Evolutionary conservation across 2,113 vertebrate species (phyloP).

Genomic region (Uropsilus gracilis): DNA sequence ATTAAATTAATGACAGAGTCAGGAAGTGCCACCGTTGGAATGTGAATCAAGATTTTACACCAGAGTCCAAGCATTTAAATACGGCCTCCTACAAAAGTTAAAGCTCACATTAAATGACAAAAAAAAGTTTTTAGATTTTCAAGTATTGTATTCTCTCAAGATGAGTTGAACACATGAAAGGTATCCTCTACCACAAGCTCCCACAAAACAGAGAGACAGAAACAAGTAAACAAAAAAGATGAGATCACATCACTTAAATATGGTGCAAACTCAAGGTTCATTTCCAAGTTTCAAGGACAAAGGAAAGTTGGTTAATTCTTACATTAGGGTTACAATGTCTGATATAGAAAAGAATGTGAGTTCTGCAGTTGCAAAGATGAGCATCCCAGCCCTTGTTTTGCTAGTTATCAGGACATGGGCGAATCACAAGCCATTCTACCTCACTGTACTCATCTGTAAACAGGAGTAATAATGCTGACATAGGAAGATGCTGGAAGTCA

Average conservation of each 20-base stretch:
- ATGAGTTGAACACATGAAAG: background rate
- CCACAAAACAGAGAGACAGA: background rate
- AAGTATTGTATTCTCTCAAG: background rate
- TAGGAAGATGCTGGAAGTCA: background rate
- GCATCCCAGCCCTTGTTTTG: background rate
- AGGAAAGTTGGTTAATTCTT: background rate
- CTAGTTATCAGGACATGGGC: background rate
- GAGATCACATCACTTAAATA: background rate
- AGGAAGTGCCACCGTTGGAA: background rate
- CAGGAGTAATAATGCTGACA: background rate
- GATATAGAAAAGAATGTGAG: background rate
- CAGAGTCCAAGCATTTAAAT: background rate
- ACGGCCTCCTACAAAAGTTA: background rate
- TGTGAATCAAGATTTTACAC: background rate
- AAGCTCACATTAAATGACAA: background rate
- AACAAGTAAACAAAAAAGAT: background rate
- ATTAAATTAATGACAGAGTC: background rate
- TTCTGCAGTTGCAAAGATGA: background rate
- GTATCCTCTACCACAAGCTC: background rate
- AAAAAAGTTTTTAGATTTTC: background rate
- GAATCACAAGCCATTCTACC: background rate
- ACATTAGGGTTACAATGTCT: background rate
- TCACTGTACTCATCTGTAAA: background rate
- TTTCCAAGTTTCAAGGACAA: background rate
- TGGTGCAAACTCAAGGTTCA: conserved; percentile 1